phyloP scores from a whole-genome alignment of 2,888 invertebrate species.

The Yponomeuta evonymella region DNA sequence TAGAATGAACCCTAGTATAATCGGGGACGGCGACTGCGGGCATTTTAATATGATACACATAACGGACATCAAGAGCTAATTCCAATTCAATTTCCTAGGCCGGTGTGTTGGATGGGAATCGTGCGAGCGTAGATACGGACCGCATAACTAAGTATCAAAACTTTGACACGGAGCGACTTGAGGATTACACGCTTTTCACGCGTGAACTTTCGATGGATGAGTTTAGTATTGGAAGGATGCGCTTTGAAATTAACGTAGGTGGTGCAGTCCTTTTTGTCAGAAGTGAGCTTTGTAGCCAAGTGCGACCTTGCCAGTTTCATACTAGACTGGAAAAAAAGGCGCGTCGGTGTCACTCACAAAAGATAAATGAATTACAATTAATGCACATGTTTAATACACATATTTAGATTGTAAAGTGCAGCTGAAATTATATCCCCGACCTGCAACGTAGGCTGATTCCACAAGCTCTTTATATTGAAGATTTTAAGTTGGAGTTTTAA shows the following conservation, averaged over 20 bases:
- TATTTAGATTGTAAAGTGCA: too few species aligned
- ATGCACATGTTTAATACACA: too few species aligned
- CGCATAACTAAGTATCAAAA: not conserved
- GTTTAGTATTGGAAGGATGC: not conserved
- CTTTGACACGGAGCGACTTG: not conserved
- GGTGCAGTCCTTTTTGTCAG: not conserved
- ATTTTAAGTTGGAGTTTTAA: too few species aligned
- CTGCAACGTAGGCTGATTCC: too few species aligned
- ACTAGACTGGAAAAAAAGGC: too few species aligned
- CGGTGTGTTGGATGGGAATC: conserved; percentile 21
- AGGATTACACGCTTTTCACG: not conserved
- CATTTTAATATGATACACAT: conserved; percentile 1
- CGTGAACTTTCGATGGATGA: not conserved
- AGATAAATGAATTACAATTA: too few species aligned
- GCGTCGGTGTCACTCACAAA: too few species aligned
- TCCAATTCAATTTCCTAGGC: conserved; percentile 10
- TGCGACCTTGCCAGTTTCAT: not conserved
- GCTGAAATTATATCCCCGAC: too few species aligned
- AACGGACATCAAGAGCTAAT: conserved; percentile 9
- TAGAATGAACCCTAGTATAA: not conserved
- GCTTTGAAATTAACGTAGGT: not conserved
- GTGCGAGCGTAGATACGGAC: not conserved
- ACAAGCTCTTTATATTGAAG: too few species aligned
- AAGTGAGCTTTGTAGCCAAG: not conserved
- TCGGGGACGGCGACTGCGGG: not conserved